Base-by-base conservation (phyloP, 2,888 invertebrate species). In the Latheticus oryzae region DNA sequence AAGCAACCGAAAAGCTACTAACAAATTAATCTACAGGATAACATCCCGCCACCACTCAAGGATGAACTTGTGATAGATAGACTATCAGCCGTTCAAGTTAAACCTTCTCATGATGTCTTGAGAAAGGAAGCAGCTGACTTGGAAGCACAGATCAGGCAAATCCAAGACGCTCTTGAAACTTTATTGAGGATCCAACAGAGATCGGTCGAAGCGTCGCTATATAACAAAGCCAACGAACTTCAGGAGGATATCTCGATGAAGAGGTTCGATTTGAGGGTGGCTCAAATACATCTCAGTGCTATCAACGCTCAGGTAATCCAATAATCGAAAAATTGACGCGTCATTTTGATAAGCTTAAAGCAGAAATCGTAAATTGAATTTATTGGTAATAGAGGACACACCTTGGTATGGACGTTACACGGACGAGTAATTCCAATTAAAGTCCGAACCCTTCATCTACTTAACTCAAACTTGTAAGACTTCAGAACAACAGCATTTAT, bases 231-330 rank as follows among this genome's bases (percentile, higher is more conserved):
- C 68, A 95, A 95, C 78, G 96, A 97, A 80, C 84, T 96, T 54
- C 92, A 97, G 82, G 96, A 97, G 79, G 96, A 97, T 73, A 91
- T 97, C 76, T 94, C 95, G 63, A 84, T 93, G 82, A 96, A 96
- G 81, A 87, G 92, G 74, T 96, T 95, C 79, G 96, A 97, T 82
- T 87, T 95, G 68, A 87, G 93, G 65, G 91, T 95, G 43, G 93
- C 95, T 35, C 93, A 94, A 77, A 84, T 97, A 62, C 95, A 95
- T 79, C 84, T 95, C 61, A 89, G 93, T 47, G 93, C 95, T 55
- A 88, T 96, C 51, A 87, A 89, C 81, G 90, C 95, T 55, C 96
- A 97, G 90, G 96, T 96, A 65, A 63, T 7, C n/a, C 16, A 50
- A 50, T 15, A 48, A 48, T 13, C 13, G n/a, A n/a, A n/a, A n/a